Base-by-base conservation (phyloP, 2,113 vertebrate genomes). In the Patagioenas fasciata region DNA sequence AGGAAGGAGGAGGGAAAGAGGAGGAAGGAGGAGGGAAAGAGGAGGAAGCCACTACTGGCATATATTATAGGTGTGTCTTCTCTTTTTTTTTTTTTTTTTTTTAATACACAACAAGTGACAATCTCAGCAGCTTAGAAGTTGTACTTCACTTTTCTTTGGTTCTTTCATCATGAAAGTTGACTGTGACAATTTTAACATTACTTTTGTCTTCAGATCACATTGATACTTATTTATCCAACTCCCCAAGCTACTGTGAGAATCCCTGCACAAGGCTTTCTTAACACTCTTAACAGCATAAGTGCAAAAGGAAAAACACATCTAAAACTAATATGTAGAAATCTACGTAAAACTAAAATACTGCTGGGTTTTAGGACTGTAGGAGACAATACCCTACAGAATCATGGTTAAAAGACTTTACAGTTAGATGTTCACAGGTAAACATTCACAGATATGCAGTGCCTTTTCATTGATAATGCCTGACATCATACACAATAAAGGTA, bases 41-140 rank as follows among this genome's bases (percentile, higher is more conserved):
- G 15, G 42, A 42, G 42, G 15, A 81, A 85, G 18, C 2, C 29
- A 72, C 15, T 19, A 42, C 28, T 64, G 14, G 4, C 10, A 11
- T 10, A 2, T 50, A 10, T 31, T 65, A 8, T 6, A 47, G 19
- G 5, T 16, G 3, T 21, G 8, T 1, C 28, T 2, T 13, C 42
- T 16, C 42, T 40, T 40, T 40, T 40, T 40, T 40, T 40, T 40
- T 40, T 40, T 54, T 54, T 5, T 9, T 42, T 24, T 16, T 11
- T 20, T 42, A 51, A 3, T 3, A 21, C 8, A 10, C 1, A 1
- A 57, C 5, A 9, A 83, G 18, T 34, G 36, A 64, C 19, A 5
- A 47, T 7, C 28, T 72, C 34, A 65, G 11, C 23, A 71, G 23
- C n/a, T 66, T 56, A 24, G 29, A 74, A 71, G 15, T 8, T 65